A percentile compares a stretch with the other conserved stretches of the same genome.
Conservation (phyloP, 1,140 invertebrate species). For the Leptonema lineaticorne region DNA sequence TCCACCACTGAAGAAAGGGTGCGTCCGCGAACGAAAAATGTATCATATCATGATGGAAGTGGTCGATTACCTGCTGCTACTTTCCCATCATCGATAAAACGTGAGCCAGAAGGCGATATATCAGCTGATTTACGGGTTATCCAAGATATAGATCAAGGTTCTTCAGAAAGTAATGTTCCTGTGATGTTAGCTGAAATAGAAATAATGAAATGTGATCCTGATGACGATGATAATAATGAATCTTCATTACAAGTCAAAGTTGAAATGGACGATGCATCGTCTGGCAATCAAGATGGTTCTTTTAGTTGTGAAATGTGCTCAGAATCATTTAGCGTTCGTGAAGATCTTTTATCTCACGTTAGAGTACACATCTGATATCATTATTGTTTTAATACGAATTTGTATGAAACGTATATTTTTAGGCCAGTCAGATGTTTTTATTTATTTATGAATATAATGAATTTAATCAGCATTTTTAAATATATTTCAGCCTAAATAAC, state of each 20-base stretch:
- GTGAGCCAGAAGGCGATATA: conserved; percentile 41
- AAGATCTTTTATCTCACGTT: conserved; percentile 73
- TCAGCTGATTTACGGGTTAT: conserved; percentile 52
- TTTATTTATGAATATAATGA: too few relatives aligned
- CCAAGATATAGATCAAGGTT: conserved; percentile 31
- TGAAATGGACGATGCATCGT: conserved; percentile 27
- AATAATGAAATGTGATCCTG: conserved; percentile 24
- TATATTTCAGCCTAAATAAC: too few relatives aligned
- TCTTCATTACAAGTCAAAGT: conserved; percentile 22
- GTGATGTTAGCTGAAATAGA: not conserved
- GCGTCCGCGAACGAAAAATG: conserved; percentile 63
- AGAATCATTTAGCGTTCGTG: conserved; percentile 69
- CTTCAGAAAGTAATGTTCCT: conserved; percentile 17
- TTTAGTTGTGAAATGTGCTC: conserved; percentile 79
- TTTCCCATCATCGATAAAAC: conserved; percentile 54
- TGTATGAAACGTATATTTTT: too few relatives aligned
- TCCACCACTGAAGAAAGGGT: conserved; percentile 47
- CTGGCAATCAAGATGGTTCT: conserved; percentile 44
- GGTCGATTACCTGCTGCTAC: conserved; percentile 53
- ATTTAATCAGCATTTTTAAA: too few relatives aligned
- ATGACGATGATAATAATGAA: not conserved
- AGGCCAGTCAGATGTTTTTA: not conserved
- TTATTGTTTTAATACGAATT: not conserved
- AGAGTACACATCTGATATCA: conserved; percentile 73
- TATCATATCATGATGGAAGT: conserved; percentile 61